Evolutionary conservation across 2,113 vertebrate genomes (phyloP).

Genomic region (Caranx ignobilis): DNA sequence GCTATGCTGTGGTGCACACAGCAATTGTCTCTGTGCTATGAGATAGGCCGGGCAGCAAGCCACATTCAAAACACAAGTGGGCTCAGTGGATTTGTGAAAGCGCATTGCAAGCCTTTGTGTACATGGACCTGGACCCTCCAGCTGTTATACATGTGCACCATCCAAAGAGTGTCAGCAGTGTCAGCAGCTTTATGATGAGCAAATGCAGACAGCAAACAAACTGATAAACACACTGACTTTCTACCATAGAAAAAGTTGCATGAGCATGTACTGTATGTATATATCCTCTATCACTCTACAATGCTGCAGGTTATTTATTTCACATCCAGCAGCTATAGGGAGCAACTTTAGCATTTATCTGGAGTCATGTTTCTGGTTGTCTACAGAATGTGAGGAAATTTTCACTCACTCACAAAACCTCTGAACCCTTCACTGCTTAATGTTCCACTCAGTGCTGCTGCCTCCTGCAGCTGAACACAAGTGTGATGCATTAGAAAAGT

Average conservation of each 20-base stretch:
- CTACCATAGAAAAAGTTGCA: background rate
- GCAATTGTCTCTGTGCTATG: conserved; percentile 23
- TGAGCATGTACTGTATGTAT: too few species aligned
- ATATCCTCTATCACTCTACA: background rate
- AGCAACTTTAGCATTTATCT: background rate
- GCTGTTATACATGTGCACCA: background rate
- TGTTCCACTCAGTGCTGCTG: background rate
- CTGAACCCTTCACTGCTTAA: background rate
- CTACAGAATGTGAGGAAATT: background rate
- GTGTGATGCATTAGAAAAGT: background rate
- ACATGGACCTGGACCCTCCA: conserved; percentile 9
- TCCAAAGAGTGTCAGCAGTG: background rate
- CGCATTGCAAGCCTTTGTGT: conserved; percentile 23
- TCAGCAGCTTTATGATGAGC: background rate
- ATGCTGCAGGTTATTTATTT: background rate
- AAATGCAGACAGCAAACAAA: conserved; percentile 19
- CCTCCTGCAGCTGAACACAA: conserved; percentile 15
- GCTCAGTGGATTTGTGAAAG: conserved; percentile 31
- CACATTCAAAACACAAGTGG: conserved; percentile 34
- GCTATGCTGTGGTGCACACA: conserved; percentile 29
- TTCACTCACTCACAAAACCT: background rate
- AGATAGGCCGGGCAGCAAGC: conserved; percentile 17
- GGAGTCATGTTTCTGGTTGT: background rate
- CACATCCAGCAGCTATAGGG: background rate
- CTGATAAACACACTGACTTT: background rate